Conservation (phyloP, 2,113 vertebrate species). For the Lagopus muta region DNA sequence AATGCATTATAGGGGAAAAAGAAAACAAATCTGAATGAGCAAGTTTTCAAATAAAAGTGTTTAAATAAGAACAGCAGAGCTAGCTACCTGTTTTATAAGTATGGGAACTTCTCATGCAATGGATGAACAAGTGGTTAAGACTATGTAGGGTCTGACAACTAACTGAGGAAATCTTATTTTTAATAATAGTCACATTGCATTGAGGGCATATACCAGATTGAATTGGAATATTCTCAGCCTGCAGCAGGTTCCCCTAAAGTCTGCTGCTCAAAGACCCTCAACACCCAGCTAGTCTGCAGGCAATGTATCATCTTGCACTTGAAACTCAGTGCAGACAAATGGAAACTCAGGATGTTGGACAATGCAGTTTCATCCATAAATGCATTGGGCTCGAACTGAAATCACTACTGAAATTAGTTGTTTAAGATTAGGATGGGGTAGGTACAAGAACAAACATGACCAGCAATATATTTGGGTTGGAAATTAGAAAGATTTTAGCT, state of each 20-base stretch:
- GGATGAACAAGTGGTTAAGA: neutral
- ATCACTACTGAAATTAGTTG: neutral
- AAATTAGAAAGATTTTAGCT: constrained; percentile 36
- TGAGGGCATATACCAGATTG: neutral
- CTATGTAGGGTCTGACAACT: neutral
- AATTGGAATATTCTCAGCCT: neutral
- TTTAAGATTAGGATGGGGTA: neutral
- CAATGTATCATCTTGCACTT: neutral
- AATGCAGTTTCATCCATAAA: neutral
- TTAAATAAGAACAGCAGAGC: neutral
- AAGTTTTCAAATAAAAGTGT: neutral
- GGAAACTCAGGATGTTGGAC: neutral
- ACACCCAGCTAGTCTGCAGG: neutral
- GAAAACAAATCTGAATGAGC: neutral
- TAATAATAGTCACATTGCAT: neutral
- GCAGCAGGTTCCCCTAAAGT: neutral
- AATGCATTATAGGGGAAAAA: neutral
- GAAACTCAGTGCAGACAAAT: neutral
- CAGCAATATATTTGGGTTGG: constrained; percentile 42
- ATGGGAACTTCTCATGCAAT: neutral
- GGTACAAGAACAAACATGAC: constrained; percentile 52
- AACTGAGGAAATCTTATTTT: neutral
- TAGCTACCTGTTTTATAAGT: neutral
- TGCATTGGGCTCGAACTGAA: neutral
- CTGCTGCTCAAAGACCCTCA: neutral